Conservation (phyloP, 2,113 vertebrate species). For the Pseudopodoces humilis region DNA sequence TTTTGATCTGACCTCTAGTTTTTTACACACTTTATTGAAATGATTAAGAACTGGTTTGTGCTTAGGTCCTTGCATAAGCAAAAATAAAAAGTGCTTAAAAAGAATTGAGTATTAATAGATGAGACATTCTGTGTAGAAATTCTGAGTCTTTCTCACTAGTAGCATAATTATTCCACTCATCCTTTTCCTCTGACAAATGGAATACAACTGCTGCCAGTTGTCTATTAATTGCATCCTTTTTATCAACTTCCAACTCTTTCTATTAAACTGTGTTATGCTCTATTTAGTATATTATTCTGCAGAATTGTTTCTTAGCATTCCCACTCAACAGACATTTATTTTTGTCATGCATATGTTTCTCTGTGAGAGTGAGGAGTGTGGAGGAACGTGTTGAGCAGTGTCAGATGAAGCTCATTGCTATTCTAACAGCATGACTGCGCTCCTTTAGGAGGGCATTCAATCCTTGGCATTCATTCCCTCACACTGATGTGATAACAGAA, state of each 20-base stretch:
- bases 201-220: conserved; percentile 15
- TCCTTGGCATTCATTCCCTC: conserved; percentile 64
- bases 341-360: conserved; percentile 36
- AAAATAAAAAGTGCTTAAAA: background rate
- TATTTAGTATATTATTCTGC: conserved; percentile 33
- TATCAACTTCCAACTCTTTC: background rate
- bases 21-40: background rate
- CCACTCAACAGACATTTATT: conserved; percentile 27
- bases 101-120: background rate
- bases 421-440: conserved; percentile 9
- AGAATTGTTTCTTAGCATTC: background rate
- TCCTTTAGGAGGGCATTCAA: conserved; percentile 61
- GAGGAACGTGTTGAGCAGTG: background rate
- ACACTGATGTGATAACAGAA: conserved; percentile 70
- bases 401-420: conserved; percentile 59
- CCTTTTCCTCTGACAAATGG: background rate
- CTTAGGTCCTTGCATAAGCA: background rate
- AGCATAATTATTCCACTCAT: background rate
- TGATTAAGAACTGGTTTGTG: background rate
- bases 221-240: conserved; percentile 39
- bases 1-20: background rate
- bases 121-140: background rate
- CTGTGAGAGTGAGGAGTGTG: background rate
- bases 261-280: conserved; percentile 11
- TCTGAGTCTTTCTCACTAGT: background rate